Conservation (phyloP, 2,888 invertebrate species). For the Netelia melanura region DNA sequence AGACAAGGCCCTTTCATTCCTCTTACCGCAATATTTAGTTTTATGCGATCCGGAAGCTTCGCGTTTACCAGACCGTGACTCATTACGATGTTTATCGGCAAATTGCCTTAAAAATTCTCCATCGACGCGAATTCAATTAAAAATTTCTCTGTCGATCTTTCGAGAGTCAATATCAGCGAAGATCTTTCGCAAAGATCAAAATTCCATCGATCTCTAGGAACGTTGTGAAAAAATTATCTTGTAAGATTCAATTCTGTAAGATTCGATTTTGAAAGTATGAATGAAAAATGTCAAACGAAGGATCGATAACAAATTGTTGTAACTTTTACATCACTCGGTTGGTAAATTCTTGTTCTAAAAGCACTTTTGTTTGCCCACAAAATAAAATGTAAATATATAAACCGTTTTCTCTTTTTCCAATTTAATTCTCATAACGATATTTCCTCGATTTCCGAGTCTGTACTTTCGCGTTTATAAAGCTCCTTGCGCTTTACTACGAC, state of each 20-base stretch:
- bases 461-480: too few species aligned
- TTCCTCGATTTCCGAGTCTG: too few species aligned
- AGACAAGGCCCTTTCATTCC: background rate
- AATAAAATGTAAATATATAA: background rate
- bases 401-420: too few species aligned
- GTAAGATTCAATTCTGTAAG: too few species aligned
- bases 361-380: background rate
- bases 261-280: too few species aligned
- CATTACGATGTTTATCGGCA: background rate
- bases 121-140: background rate
- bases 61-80: background rate
- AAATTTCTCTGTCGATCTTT: background rate
- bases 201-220: too few species aligned
- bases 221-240: too few species aligned
- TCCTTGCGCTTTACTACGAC: background rate
- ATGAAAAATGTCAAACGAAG: too few species aligned
- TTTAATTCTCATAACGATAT: too few species aligned
- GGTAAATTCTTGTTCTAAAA: background rate
- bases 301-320: too few species aligned
- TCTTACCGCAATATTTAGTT: slow-evolving; percentile 13
- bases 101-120: background rate
- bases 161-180: too few species aligned
- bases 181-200: too few species aligned
- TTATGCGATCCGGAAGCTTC: slow-evolving; percentile 18
- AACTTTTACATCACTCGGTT: background rate